Evolutionary conservation across 2,888 invertebrate genomes (phyloP).

Genomic region (Gryllus longicercus): DNA sequence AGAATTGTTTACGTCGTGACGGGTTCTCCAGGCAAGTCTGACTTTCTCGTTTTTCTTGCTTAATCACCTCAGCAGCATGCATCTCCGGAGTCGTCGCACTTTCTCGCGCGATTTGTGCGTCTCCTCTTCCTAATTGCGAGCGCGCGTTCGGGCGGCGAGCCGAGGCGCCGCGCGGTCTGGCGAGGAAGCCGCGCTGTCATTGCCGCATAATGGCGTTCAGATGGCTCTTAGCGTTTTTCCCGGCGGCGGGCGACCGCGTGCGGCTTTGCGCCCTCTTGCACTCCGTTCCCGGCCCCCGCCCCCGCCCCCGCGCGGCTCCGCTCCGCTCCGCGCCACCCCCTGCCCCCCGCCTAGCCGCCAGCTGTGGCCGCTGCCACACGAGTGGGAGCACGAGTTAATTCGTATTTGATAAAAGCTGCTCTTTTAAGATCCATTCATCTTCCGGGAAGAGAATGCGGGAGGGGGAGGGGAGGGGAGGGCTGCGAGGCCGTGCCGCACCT

Average conservation of each 20-base stretch:
- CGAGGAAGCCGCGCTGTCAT: background rate
- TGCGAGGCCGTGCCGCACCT: too few species aligned
- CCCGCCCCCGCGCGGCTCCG: background rate
- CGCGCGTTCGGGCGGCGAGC: too few species aligned
- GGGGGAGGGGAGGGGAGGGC: too few species aligned
- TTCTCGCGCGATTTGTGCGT: too few species aligned
- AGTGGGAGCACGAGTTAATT: background rate
- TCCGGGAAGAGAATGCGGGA: background rate
- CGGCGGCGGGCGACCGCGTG: background rate
- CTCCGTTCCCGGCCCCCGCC: background rate
- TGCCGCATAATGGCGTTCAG: background rate
- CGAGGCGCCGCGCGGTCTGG: background rate
- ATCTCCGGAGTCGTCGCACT: too few species aligned
- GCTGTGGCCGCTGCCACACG: background rate
- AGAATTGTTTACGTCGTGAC: too few species aligned
- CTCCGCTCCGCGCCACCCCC: background rate
- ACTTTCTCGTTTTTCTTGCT: too few species aligned
- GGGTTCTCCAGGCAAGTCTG: too few species aligned
- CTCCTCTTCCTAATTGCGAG: too few species aligned
- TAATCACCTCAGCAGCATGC: too few species aligned
- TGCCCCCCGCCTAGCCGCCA: background rate
- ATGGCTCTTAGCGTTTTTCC: background rate
- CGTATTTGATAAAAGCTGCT: slow-evolving; percentile 1
- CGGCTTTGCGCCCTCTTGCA: background rate
- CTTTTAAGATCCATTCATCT: slow-evolving; percentile 11